A percentile compares a stretch with the other conserved stretches of the same genome.
These are phyloP conservation scores for Oplegnathus fasciatus DNA, from an alignment of 2,113 vertebrate species.

Conservation along the genomic window DNA sequence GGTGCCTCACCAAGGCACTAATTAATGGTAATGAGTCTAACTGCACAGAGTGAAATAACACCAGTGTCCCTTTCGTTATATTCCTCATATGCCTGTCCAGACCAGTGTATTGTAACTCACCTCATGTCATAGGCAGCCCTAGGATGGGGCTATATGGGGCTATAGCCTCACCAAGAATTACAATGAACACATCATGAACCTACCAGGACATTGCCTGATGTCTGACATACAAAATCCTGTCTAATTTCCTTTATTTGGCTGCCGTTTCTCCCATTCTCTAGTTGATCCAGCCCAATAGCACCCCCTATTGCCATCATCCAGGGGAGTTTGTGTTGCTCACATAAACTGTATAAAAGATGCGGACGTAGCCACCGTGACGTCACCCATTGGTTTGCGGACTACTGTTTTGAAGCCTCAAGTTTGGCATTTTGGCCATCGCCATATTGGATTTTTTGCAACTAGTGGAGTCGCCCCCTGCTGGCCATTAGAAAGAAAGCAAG, in stretches of 20 bases:
- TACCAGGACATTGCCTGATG: neutral
- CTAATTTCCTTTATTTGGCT: conserved; percentile 26
- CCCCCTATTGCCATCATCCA: neutral
- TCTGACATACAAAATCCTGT: conserved; percentile 14
- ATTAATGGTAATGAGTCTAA: conserved; percentile 65
- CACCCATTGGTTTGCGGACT: too few relatives aligned
- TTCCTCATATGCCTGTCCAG: neutral
- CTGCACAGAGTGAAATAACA: conserved; percentile 41
- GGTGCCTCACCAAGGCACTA: conserved; percentile 33
- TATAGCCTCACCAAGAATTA: conserved; percentile 6
- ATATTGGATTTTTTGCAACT: too few relatives aligned
- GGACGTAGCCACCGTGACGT: too few relatives aligned
- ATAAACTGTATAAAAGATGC: too few relatives aligned
- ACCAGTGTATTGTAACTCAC: conserved; percentile 6
- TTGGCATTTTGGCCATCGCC: too few relatives aligned
- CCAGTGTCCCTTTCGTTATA: conserved; percentile 39
- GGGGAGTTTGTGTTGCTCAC: conserved; percentile 14
- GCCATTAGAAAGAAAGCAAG: too few relatives aligned
- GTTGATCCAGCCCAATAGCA: conserved; percentile 14
- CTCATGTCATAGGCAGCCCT: neutral
- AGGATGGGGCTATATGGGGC: neutral
- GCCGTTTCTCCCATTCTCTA: conserved; percentile 21
- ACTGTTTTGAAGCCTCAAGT: too few relatives aligned
- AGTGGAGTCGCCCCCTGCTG: too few relatives aligned
- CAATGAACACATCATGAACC: neutral